phyloP scores from a whole-genome alignment of 2,113 vertebrate species.

The Atrichornis clamosus region DNA sequence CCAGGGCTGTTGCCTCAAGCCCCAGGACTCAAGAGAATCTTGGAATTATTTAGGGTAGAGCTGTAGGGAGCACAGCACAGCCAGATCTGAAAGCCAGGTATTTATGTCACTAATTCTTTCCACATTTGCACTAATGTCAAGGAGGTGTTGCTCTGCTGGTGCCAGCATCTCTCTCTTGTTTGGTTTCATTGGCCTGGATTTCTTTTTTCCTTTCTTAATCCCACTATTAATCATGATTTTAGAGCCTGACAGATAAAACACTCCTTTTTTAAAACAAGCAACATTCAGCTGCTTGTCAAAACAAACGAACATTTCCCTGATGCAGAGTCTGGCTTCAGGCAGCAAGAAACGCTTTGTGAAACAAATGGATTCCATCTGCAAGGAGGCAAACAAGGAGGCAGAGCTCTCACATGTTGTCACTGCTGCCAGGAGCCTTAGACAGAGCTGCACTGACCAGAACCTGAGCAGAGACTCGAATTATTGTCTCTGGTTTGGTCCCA shows the following conservation, averaged over 20 bases:
- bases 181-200: slow-evolving; percentile 12
- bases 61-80: not conserved
- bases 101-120: not conserved
- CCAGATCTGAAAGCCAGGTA: not conserved
- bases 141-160: not conserved
- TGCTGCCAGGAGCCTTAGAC: not conserved
- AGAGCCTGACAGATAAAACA: slow-evolving; percentile 12
- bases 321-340: slow-evolving; percentile 12
- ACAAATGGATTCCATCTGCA: slow-evolving; percentile 22
- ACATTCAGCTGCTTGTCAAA: slow-evolving; percentile 28
- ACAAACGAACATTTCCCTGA: slow-evolving; percentile 15
- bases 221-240: not conserved
- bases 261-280: slow-evolving; percentile 28
- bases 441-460: not conserved
- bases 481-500: not conserved
- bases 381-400: not conserved
- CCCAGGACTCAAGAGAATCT: not conserved
- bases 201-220: not conserved
- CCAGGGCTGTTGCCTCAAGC: not conserved
- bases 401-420: not conserved
- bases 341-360: not conserved
- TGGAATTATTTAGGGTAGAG: not conserved
- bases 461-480: fast-evolving
- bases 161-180: not conserved
- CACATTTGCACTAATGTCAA: not conserved